Evolutionary conservation across 2,888 invertebrate genomes (phyloP).

Genomic region (Myopa tessellatipennis): DNA sequence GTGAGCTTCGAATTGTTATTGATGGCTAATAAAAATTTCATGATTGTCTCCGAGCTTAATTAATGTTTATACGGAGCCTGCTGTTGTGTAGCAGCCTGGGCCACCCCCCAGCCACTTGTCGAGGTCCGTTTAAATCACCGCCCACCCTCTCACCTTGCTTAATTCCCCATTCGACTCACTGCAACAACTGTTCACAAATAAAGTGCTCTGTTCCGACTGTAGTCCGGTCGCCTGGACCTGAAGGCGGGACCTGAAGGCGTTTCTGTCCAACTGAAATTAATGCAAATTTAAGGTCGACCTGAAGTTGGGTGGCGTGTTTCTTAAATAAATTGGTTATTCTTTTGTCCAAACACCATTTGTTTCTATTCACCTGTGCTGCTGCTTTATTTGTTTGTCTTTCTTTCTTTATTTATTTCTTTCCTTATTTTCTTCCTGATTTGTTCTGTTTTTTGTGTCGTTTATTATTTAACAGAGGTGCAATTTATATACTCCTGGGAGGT

Average conservation of each 20-base stretch:
- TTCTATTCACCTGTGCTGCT: background rate
- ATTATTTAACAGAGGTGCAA: background rate
- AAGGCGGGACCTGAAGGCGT: background rate
- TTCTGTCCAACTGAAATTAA: conserved; percentile 28
- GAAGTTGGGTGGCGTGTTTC: background rate
- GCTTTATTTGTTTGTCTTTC: conserved; percentile 3
- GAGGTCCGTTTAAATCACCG: background rate
- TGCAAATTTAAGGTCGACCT: conserved; percentile 32
- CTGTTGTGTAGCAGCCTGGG: background rate
- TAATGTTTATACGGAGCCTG: conserved; percentile 29
- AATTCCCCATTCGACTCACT: background rate
- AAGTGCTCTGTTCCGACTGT: background rate
- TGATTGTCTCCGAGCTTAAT: conserved; percentile 50
- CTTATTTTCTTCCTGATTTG: background rate
- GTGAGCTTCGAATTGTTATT: conserved; percentile 53
- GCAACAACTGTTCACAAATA: background rate
- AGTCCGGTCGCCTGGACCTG: background rate
- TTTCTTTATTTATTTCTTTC: background rate
- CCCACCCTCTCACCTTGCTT: background rate
- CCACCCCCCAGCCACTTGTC: background rate
- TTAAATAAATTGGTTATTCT: background rate
- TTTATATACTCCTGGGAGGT: conserved; percentile 3
- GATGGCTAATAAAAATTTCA: conserved; percentile 57
- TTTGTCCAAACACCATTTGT: conserved; percentile 6
- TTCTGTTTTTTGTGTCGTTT: background rate